phyloP scores from a whole-genome alignment of 2,888 invertebrate genomes.

The Molorchus minor region DNA sequence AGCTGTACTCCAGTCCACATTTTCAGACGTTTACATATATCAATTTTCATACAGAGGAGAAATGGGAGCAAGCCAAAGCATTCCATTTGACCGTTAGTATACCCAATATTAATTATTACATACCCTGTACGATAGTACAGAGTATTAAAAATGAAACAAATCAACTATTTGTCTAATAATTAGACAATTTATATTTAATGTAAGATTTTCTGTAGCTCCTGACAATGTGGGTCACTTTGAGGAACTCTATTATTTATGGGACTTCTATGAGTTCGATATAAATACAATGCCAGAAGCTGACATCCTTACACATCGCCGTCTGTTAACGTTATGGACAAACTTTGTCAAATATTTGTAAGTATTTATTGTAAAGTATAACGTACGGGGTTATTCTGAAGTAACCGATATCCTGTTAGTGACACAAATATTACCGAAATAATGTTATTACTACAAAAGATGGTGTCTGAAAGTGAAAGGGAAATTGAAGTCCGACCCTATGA shows the following conservation, averaged over 20 bases:
- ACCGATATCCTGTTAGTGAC: too few species aligned
- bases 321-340: conserved; percentile 36
- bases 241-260: conserved; percentile 1
- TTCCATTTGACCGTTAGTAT: too few species aligned
- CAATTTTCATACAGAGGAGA: conserved; percentile 18
- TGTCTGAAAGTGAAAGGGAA: too few species aligned
- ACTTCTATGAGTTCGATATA: conserved; percentile 8
- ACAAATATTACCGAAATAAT: too few species aligned
- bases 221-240: neutral
- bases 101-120: neutral
- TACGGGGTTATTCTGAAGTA: too few species aligned
- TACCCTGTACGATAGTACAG: neutral
- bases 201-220: neutral
- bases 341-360: conserved; percentile 34
- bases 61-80: neutral
- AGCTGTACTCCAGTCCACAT: conserved; percentile 20
- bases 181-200: neutral
- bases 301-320: conserved; percentile 31
- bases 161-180: neutral
- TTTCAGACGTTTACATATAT: conserved; percentile 1
- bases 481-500: too few species aligned
- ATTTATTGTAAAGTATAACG: too few species aligned
- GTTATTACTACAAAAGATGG: too few species aligned
- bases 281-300: conserved; percentile 32
- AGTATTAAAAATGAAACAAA: neutral